Base-by-base conservation (phyloP, 2,113 vertebrate species). In the Spermophilus dauricus region DNA sequence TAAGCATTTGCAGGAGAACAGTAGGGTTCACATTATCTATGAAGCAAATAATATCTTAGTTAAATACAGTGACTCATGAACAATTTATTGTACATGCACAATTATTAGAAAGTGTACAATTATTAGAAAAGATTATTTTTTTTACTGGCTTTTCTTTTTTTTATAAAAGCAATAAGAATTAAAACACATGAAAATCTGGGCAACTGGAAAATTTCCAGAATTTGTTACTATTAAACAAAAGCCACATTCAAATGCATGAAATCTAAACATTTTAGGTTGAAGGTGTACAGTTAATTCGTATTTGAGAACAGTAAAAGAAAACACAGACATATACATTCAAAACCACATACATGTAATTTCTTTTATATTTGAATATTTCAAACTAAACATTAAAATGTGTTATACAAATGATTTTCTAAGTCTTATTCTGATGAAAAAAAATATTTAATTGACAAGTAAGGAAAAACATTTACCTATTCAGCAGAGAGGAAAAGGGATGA, bases 281-380 rank as follows among this genome's bases (percentile, higher is more conserved):
- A 39, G n/a, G 10, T 72, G 53, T 89, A 76, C 11, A 34, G 34
- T 88, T 95, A 77, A 87, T 56, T 92, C 42, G 39, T 77, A 80
- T 32, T 86, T 89, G 37, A 89, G 20, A 18, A 20, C 39, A 56
- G n/a, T 93, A 63, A 95, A 93, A 83, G 81, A 56, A 89, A 72
- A 91, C 11, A 51, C 24, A 80, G 8, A 70, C 20, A 58, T 24
- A 80, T 45, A 65, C 14, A 69, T 51, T 84, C 17, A 86, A 42
- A 80, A 61, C 37, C 12, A 73, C 45, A 92, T 56, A 65, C 22
- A 86, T 6, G 32, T 37, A 20, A 13, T 73, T 56, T 80, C 34
- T 75, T 73, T 5, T 32, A 14, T 26, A 18, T n/a, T 76, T 86
- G 67, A 86, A 51, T 77, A 37, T 34, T 63, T 34, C 20, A 92